Percentiles rank a stretch among this genome's conserved stretches.
Evolutionary conservation across 2,888 invertebrate species (phyloP).

Genomic region (Notocelia uddmanniana): DNA sequence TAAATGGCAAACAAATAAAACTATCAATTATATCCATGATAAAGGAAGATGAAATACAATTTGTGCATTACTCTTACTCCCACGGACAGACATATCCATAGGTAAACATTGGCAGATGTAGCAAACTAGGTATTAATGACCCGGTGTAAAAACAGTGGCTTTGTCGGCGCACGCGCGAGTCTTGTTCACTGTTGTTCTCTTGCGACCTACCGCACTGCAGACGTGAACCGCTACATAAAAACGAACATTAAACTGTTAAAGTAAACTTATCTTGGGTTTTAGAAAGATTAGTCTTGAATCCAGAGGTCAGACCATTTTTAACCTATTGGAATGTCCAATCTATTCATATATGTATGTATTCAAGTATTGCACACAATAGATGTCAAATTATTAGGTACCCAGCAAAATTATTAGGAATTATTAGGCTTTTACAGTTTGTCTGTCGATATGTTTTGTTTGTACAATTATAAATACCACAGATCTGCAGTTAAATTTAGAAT

Average conservation of each 20-base stretch:
- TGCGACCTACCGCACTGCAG: constrained; percentile 71
- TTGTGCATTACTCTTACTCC: not conserved
- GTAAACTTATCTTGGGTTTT: constrained; percentile 32
- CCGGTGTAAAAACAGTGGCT: constrained; percentile 54
- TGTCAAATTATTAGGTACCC: not conserved
- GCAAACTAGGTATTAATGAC: constrained; percentile 39
- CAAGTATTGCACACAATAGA: not conserved
- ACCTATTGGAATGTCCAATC: constrained; percentile 10
- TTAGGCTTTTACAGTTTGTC: not conserved
- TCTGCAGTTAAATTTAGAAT: not conserved
- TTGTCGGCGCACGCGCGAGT: constrained; percentile 67
- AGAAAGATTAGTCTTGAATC: constrained; percentile 8
- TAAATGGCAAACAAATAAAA: not conserved
- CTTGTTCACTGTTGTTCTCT: constrained; percentile 64
- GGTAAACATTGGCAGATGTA: constrained; percentile 28
- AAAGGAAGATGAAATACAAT: not conserved
- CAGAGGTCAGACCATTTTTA: constrained; percentile 13
- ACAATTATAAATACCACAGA: not conserved
- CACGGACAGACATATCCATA: constrained; percentile 12
- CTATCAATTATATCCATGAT: too few relatives aligned
- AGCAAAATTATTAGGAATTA: too few relatives aligned
- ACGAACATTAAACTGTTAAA: constrained; percentile 21
- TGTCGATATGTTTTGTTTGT: not conserved
- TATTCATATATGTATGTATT: not conserved
- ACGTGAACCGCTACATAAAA: constrained; percentile 27